These are phyloP conservation scores for Tapera naevia DNA, from an alignment of 2,797 vertebrate species.

Conservation along the genomic window DNA sequence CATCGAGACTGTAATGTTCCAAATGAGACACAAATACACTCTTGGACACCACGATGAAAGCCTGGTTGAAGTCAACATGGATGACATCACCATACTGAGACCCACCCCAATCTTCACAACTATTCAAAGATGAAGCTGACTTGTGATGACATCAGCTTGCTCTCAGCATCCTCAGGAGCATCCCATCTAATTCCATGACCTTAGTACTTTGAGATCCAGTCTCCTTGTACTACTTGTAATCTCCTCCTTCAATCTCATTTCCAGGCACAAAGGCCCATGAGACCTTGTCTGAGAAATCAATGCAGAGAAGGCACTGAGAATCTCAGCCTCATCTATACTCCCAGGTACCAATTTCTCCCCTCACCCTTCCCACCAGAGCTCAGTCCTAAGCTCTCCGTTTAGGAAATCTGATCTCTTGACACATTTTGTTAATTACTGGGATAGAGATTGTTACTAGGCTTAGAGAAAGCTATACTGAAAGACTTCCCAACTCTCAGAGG, in stretches of 20 bases:
- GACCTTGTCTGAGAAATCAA: background rate
- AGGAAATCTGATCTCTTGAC: background rate
- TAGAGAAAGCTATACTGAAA: too few relatives aligned
- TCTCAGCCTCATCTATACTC: background rate
- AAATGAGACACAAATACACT: background rate
- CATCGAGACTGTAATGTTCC: background rate
- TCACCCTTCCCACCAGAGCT: background rate
- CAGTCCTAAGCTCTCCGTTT: background rate
- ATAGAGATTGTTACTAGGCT: background rate
- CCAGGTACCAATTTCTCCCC: background rate
- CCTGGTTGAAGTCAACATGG: background rate
- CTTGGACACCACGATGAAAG: background rate
- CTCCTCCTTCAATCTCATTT: background rate
- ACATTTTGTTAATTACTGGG: background rate
- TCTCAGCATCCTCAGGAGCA: background rate
- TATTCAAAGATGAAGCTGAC: background rate
- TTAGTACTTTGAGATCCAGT: background rate
- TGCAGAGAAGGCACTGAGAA: background rate
- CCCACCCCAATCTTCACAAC: background rate
- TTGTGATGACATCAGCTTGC: background rate
- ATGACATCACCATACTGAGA: background rate
- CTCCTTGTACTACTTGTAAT: background rate
- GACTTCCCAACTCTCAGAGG: background rate
- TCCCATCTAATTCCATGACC: background rate
- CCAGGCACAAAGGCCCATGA: background rate